Conservation (phyloP, 2,888 invertebrate species). For the Bembecia ichneumoniformis region DNA sequence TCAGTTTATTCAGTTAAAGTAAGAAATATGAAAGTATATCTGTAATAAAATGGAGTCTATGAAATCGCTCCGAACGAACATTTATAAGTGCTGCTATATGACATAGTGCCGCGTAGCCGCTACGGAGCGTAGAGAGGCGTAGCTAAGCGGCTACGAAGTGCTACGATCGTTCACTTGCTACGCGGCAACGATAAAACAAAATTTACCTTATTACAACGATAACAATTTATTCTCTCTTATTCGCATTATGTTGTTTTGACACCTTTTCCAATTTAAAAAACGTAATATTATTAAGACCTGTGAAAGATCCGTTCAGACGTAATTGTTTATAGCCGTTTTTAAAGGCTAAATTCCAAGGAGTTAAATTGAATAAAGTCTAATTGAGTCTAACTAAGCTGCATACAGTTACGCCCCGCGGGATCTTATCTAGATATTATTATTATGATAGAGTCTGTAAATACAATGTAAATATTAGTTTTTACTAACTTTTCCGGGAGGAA, state of each 20-base stretch:
- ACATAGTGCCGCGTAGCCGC: neutral
- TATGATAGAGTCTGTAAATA: constrained; percentile 15
- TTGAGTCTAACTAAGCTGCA: neutral
- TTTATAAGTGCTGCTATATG: neutral
- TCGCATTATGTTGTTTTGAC: too few relatives aligned
- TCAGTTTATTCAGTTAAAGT: neutral
- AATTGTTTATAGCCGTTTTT: neutral
- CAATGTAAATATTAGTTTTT: constrained; percentile 45
- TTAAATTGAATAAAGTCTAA: neutral
- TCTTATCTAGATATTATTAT: neutral
- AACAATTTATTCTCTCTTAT: too few relatives aligned
- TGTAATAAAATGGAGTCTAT: neutral
- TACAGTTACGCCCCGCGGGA: neutral
- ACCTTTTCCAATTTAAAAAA: neutral
- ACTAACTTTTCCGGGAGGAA: constrained; percentile 31
- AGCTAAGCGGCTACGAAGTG: neutral
- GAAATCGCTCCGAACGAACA: neutral
- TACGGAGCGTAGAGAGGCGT: neutral
- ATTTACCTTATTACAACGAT: neutral
- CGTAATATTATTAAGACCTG: neutral
- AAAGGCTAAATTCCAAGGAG: neutral
- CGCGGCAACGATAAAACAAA: neutral
- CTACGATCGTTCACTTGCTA: neutral
- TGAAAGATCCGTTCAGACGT: neutral
- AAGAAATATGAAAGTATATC: neutral